Percentiles rank a stretch among this genome's conserved stretches.
Evolutionary conservation across 2,888 invertebrate species (phyloP).

Genomic region (Drosophila antonietae): DNA sequence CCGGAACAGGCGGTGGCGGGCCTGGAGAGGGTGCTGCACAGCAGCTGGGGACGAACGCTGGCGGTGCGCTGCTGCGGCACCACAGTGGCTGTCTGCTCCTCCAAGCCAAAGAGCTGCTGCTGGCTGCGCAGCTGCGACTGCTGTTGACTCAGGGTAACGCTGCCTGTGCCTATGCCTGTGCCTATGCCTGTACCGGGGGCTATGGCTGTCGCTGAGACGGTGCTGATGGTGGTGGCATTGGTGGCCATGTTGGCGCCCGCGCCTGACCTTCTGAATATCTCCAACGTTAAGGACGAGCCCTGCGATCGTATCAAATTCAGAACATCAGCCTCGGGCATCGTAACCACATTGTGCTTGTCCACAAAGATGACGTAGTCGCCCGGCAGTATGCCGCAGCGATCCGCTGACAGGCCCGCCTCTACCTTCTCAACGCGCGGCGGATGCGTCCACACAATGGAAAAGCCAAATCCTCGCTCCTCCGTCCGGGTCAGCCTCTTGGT

Average conservation of each 20-base stretch:
- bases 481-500: constrained; percentile 88
- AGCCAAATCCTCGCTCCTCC: constrained; percentile 90
- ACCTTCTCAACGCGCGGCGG: constrained; percentile 94
- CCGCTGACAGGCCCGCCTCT: constrained; percentile 92
- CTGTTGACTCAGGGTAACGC: constrained; percentile 19
- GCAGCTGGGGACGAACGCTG: constrained; percentile 46
- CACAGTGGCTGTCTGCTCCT: constrained; percentile 22
- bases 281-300: constrained; percentile 89
- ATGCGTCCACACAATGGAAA: constrained; percentile 95
- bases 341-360: constrained; percentile 94
- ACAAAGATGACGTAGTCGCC: constrained; percentile 96
- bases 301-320: constrained; percentile 88
- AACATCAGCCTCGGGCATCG: constrained; percentile 90
- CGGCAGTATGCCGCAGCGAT: constrained; percentile 91
- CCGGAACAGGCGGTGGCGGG: constrained; percentile 90
- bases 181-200: constrained; percentile 11
- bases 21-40: constrained; percentile 81
- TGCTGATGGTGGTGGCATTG: constrained; percentile 30
- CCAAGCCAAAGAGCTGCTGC: constrained; percentile 19
- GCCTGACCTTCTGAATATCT: constrained; percentile 87
- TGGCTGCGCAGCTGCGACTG: constrained; percentile 14
- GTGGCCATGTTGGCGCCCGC: constrained; percentile 65
- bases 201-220: constrained; percentile 24
- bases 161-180: constrained; percentile 15
- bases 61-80: constrained; percentile 68